Evolutionary conservation across 2,113 vertebrate species (phyloP).

Genomic region (Menura novaehollandiae): DNA sequence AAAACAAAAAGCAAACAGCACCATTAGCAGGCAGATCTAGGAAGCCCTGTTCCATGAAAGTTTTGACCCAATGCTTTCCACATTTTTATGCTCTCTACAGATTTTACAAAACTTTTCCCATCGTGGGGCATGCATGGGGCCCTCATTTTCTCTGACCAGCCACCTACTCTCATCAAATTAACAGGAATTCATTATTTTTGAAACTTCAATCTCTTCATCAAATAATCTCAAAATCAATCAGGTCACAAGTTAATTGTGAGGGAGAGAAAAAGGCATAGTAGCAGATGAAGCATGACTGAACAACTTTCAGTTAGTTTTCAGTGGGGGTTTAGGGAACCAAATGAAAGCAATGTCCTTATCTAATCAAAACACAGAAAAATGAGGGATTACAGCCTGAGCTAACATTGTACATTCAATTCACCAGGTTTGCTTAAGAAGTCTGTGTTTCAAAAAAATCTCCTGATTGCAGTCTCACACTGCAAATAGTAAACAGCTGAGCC

Average conservation of each 20-base stretch:
- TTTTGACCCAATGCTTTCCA: neutral
- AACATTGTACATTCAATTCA: rapidly evolving
- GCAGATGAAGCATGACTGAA: neutral
- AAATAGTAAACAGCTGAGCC: neutral
- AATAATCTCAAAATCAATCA: neutral
- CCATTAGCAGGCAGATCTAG: neutral
- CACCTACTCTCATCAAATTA: neutral
- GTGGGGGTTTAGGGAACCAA: neutral
- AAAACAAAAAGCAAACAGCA: neutral
- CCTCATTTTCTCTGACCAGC: neutral
- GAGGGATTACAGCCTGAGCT: neutral
- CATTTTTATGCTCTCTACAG: neutral
- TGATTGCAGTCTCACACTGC: neutral
- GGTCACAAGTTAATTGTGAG: neutral
- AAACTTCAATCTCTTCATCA: neutral
- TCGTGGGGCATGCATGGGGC: rapidly evolving
- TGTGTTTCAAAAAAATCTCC: neutral
- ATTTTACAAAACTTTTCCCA: neutral
- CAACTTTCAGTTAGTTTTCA: neutral
- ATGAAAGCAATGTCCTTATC: neutral
- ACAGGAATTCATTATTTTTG: neutral
- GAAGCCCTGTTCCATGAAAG: neutral
- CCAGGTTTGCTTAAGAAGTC: neutral
- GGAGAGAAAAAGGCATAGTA: neutral
- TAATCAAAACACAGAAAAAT: neutral